These are phyloP conservation scores for Chaetophractus vellerosus DNA, from an alignment of 2,797 vertebrate genomes.

Conservation along the genomic window DNA sequence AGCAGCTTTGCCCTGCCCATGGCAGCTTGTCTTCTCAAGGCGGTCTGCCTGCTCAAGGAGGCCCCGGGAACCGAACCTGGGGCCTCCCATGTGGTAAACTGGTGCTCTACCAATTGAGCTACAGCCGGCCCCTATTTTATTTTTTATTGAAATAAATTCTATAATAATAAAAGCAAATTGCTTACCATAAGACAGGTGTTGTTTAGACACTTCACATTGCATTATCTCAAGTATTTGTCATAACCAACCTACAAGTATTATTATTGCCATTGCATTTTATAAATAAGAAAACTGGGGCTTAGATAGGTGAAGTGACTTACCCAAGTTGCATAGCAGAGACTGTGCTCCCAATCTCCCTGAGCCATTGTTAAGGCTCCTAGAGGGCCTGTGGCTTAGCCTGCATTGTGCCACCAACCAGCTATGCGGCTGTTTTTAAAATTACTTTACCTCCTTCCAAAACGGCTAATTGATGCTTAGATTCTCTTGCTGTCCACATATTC, in stretches of 20 bases:
- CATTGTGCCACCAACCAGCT: background rate
- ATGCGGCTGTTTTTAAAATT: background rate
- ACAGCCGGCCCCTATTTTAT: too few species aligned
- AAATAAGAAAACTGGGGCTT: background rate
- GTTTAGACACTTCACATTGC: background rate
- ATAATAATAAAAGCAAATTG: background rate
- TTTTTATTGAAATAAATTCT: slow-evolving; percentile 3
- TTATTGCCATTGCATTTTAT: background rate
- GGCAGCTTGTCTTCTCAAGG: too few species aligned
- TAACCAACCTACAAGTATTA: background rate
- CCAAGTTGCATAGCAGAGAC: background rate
- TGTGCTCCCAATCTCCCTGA: background rate
- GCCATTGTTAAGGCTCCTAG: background rate
- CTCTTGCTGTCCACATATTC: background rate
- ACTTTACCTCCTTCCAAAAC: background rate
- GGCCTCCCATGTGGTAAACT: too few species aligned
- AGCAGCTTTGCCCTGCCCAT: too few species aligned
- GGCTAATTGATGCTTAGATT: background rate
- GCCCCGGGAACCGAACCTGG: too few species aligned
- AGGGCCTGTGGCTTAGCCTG: background rate
- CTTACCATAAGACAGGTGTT: background rate
- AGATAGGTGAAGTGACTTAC: background rate
- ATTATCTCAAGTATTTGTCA: background rate
- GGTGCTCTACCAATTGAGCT: too few species aligned
- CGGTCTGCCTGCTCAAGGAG: too few species aligned